Evolutionary conservation across 2,888 invertebrate species (phyloP), one percentile per base, ranked within the genome.

Genomic region (Metacarcinus magister): DNA sequence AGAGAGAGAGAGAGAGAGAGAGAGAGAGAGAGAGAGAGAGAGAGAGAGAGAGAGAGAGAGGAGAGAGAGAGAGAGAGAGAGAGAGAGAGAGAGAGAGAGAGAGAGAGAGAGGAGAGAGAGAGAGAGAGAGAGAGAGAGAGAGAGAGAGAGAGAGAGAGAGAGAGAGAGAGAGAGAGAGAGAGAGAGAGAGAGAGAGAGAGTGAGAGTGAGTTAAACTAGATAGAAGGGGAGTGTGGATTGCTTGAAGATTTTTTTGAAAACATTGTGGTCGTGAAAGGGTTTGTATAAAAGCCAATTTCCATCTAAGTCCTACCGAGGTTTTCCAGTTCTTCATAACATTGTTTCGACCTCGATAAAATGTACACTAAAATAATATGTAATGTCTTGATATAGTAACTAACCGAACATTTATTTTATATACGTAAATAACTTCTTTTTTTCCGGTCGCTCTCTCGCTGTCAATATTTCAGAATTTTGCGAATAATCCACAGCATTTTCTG

Each of bases 81-180:
- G n/a, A n/a, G n/a, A n/a, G n/a, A n/a, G n/a, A n/a, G n/a, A n/a
- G n/a, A n/a, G 54, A 54, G 54, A 54, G 54, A 54, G 54, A 54
- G 54, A 54, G 54, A 54, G 54, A 54, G 54, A 54, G 54, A 54
- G n/a, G 54, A 54, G 54, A 54, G 54, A 54, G 54, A 54, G 54
- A 54, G 54, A 54, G 54, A 54, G 54, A 54, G 54, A 54, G 54
- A 54, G 54, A 54, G 54, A 54, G 54, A 54, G 54, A 54, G 54
- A 54, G 54, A 54, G 54, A 54, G 54, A 54, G 54, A 54, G 54
- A 54, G 54, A 67, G 67, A 67, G 67, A 67, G 67, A 67, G 67
- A 67, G 67, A 67, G 67, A 67, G 67, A 67, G 67, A 67, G 67
- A 67, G 67, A 67, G 67, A 67, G 67, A 67, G 67, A 67, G 67